Evolutionary conservation across 2,888 invertebrate genomes (phyloP).

Genomic region (Eupithecia vulgata): DNA sequence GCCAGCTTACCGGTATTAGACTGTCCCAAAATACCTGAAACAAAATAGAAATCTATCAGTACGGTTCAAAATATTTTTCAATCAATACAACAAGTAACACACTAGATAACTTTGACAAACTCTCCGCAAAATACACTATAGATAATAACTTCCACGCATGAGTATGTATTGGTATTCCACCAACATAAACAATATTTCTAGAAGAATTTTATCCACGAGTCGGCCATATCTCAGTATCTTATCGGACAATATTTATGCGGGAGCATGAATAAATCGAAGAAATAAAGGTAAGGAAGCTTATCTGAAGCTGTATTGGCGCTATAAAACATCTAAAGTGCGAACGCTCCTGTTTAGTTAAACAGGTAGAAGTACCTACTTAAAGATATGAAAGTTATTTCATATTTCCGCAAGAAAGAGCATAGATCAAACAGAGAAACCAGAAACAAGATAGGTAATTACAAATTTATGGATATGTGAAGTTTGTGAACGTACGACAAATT

Average conservation of each 20-base stretch:
- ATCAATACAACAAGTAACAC: not conserved
- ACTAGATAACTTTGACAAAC: not conserved
- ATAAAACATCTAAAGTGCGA: slow-evolving; percentile 69
- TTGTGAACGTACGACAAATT: slow-evolving; percentile 28
- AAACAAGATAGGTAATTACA: not conserved
- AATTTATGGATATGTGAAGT: slow-evolving; percentile 1
- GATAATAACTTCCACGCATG: not conserved
- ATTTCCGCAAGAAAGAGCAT: slow-evolving; percentile 5
- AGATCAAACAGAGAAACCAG: not conserved
- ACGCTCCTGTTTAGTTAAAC: slow-evolving; percentile 47
- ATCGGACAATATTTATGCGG: slow-evolving; percentile 72
- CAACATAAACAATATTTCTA: slow-evolving; percentile 30
- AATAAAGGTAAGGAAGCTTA: slow-evolving; percentile 74
- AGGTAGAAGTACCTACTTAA: slow-evolving; percentile 12
- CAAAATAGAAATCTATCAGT: slow-evolving; percentile 48
- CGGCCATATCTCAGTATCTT: slow-evolving; percentile 49
- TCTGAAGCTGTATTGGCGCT: slow-evolving; percentile 72
- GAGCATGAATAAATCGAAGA: slow-evolving; percentile 80
- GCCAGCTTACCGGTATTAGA: slow-evolving; percentile 63
- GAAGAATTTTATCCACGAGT: slow-evolving; percentile 35
- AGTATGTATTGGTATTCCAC: slow-evolving; percentile 8
- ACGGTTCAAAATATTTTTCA: not conserved
- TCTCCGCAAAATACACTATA: not conserved
- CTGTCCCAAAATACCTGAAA: slow-evolving; percentile 80
- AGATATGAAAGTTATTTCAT: not conserved